Base-by-base conservation (phyloP, 2,797 vertebrate species). In the Myiotriccus ornatus region DNA sequence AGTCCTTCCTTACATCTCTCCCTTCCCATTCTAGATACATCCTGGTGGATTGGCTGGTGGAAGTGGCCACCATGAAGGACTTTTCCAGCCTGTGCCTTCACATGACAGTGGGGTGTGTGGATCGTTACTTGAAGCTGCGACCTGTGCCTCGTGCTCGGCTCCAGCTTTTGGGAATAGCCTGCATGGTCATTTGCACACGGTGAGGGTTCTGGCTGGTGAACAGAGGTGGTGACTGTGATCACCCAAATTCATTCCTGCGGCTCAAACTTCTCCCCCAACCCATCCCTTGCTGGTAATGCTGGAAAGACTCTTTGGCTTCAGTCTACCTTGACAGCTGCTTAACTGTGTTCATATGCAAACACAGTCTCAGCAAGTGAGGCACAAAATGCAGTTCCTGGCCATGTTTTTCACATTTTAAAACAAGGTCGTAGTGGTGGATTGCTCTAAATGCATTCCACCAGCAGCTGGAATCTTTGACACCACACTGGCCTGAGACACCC, bases 171-270 rank as follows among this genome's bases (percentile, higher is more conserved):
- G 99, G 99, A 91, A 99, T 99, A 6, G 99, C 99, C 89, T 99
- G 99, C 98, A 99, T 99, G 99, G 99, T 99, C 47, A 99, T 99
- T 95, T 99, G 99, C 87, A 99, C 99, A 91, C 98, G 99, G 99
- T 99, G 90, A 98, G 98, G 34, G 63, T 10, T 53, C 47, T 76
- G 41, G 17, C 32, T 32, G 10, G 2, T 32, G 39, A n/a, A 8
- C 15, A 57, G 25, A n/a, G 24, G 5, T 37, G 35, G 6, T 68
- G 69, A 11, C 7, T 60, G 27, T 57, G 24, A 27, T 56, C 23
- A 14, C 30, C 39, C 39, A 52, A 16, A 67, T 24, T 27, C 3
- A 30, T 43, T 75, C 56, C 43, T 80, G 46, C 22, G 63, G 49
- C 27, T 89, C 46, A 67, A 18, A 39, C 19, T 60, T n/a, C 8